phyloP scores from a whole-genome alignment of 2,888 invertebrate species.

The Dromius quadrimaculatus region DNA sequence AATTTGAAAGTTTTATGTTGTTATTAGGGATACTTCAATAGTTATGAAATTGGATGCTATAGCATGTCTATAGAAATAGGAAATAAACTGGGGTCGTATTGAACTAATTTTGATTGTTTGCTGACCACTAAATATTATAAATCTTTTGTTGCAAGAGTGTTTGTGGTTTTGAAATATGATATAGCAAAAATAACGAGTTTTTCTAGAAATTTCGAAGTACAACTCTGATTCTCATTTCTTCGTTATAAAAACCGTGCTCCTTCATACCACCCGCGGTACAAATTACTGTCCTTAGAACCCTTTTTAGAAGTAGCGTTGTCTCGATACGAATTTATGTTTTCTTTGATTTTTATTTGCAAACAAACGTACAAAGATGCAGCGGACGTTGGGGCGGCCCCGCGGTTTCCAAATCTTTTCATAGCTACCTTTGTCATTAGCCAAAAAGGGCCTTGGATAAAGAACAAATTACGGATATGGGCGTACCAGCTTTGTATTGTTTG shows the following conservation, averaged over 20 bases:
- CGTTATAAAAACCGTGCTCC: background rate
- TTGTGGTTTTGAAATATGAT: slow-evolving; percentile 9
- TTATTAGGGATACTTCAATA: background rate
- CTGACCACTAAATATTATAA: background rate
- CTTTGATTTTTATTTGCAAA: slow-evolving; percentile 40
- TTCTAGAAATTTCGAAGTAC: background rate
- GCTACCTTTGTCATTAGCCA: slow-evolving; percentile 34
- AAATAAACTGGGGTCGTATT: too few relatives aligned
- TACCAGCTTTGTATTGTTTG: background rate
- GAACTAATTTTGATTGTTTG: background rate
- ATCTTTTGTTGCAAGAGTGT: too few relatives aligned
- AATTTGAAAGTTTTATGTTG: slow-evolving; percentile 11
- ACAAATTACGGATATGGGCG: slow-evolving; percentile 28
- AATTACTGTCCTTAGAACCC: slow-evolving; percentile 39
- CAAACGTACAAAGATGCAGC: slow-evolving; percentile 31
- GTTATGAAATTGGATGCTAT: slow-evolving; percentile 1
- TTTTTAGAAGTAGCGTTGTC: background rate
- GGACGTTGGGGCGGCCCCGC: slow-evolving; percentile 30
- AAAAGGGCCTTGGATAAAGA: slow-evolving; percentile 14
- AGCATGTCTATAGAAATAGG: too few relatives aligned
- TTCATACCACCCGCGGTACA: slow-evolving; percentile 32
- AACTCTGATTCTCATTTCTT: background rate
- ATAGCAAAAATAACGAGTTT: background rate
- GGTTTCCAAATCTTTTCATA: slow-evolving; percentile 41
- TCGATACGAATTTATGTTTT: slow-evolving; percentile 26